phyloP scores from a whole-genome alignment of 1,140 invertebrate genomes.

The Aphelenchoides avenae region DNA sequence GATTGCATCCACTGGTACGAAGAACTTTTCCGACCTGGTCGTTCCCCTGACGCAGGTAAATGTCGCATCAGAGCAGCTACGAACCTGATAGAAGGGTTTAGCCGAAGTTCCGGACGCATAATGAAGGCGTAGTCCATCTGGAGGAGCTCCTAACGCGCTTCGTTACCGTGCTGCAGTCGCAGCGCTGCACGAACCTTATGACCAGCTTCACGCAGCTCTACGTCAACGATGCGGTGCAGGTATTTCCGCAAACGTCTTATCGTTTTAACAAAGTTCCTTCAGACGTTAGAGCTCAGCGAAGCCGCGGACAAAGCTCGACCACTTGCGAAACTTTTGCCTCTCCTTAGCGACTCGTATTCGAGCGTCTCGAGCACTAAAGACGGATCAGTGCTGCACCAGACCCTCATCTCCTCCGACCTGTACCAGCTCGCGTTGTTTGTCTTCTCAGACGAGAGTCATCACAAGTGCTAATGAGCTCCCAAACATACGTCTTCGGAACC shows the following conservation, averaged over 20 bases:
- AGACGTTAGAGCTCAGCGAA: constrained; percentile 12
- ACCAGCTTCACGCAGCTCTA: constrained; percentile 18
- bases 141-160: constrained; percentile 25
- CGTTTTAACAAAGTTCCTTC: constrained; percentile 8
- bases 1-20: constrained; percentile 11
- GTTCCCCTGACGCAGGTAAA: constrained; percentile 32
- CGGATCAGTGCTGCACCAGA: constrained; percentile 41
- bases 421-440: constrained; percentile 32
- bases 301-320: constrained; percentile 14
- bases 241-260: constrained; percentile 10
- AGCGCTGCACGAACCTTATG: constrained; percentile 10
- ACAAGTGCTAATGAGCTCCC: too few species aligned
- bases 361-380: constrained; percentile 17
- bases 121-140: constrained; percentile 16
- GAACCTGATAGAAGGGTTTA: not conserved
- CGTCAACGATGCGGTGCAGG: not conserved
- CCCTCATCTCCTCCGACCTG: constrained; percentile 41
- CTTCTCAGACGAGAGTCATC: too few species aligned
- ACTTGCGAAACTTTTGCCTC: constrained; percentile 46
- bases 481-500: too few species aligned
- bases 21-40: constrained; percentile 42
- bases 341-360: constrained; percentile 37
- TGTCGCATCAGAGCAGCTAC: not conserved
- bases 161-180: constrained; percentile 20
- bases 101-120: constrained; percentile 9